Conservation (phyloP, 2,888 invertebrate species). For the Zygothrica quintamaculata region DNA sequence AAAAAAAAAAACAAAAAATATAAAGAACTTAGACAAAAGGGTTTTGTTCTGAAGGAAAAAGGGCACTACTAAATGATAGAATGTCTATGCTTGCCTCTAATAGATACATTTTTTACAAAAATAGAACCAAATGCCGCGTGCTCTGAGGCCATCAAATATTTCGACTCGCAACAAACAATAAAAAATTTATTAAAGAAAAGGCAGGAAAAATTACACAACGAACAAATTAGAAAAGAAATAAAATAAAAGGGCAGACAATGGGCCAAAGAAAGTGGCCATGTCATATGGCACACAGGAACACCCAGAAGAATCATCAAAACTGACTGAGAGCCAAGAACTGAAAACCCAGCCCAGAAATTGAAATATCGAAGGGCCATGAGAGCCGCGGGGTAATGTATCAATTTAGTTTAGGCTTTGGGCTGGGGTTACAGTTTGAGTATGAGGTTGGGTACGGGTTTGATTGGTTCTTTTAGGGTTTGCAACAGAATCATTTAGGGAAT, state of each 20-base stretch:
- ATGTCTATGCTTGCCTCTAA: constrained; percentile 46
- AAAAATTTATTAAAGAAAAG: constrained; percentile 77
- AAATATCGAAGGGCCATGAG: constrained; percentile 51
- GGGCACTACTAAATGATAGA: constrained; percentile 66
- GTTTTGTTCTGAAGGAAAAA: constrained; percentile 27
- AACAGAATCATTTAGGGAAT: constrained; percentile 70
- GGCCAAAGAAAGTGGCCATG: constrained; percentile 69
- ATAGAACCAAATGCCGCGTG: constrained; percentile 61
- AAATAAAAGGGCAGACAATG: constrained; percentile 44
- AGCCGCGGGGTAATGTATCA: constrained; percentile 69
- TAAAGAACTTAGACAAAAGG: constrained; percentile 8
- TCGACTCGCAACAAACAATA: constrained; percentile 72
- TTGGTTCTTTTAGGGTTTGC: constrained; percentile 63
- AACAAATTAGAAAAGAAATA: constrained; percentile 67
- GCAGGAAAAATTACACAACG: constrained; percentile 68
- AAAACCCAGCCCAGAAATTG: constrained; percentile 56
- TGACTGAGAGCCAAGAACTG: constrained; percentile 12
- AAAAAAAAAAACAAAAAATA: constrained; percentile 15
- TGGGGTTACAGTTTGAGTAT: constrained; percentile 6
- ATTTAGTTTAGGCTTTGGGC: constrained; percentile 57
- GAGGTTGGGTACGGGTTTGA: constrained; percentile 56
- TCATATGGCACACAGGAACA: constrained; percentile 73
- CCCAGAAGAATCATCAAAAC: constrained; percentile 66
- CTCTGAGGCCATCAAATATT: constrained; percentile 67
- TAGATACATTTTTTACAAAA: constrained; percentile 73